phyloP scores from a whole-genome alignment of 1,140 invertebrate genomes.

The Tyrophagus putrescentiae region DNA sequence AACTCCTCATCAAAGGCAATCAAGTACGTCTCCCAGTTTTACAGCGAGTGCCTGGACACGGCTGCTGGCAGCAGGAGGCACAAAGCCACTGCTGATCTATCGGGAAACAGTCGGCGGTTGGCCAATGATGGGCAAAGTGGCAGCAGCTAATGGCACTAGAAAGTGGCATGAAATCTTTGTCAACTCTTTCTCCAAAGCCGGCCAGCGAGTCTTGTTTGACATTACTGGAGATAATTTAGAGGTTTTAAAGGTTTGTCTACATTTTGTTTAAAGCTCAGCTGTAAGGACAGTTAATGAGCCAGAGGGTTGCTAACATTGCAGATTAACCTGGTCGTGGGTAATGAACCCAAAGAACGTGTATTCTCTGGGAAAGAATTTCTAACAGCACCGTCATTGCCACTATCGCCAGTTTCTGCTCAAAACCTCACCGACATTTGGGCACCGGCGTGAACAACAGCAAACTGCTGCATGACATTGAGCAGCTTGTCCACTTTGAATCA shows the following conservation, averaged over 20 bases:
- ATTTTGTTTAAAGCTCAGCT: no score
- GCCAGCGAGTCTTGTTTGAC: no score
- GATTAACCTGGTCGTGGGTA: background rate
- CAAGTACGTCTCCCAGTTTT: constrained; percentile 2
- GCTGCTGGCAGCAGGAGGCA: no score
- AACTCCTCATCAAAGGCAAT: background rate
- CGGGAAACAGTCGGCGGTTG: background rate
- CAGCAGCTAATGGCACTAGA: background rate
- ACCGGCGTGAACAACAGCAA: constrained; percentile 2
- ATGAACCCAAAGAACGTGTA: background rate
- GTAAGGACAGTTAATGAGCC: no score
- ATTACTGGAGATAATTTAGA: background rate
- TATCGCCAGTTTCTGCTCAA: constrained; percentile 38
- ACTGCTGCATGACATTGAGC: constrained; percentile 15
- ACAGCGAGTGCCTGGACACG: background rate
- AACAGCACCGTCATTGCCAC: constrained; percentile 31
- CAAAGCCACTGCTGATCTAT: no score
- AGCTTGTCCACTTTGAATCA: constrained; percentile 16
- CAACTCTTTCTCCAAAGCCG: no score
- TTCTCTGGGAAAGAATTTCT: background rate
- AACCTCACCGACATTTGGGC: constrained; percentile 30
- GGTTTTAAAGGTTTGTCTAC: background rate
- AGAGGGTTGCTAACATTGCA: background rate
- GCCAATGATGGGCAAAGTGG: background rate
- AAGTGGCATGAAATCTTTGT: no score